These are phyloP conservation scores for Chironomus tentans DNA, from an alignment of 2,888 invertebrate genomes.

Conservation along the genomic window DNA sequence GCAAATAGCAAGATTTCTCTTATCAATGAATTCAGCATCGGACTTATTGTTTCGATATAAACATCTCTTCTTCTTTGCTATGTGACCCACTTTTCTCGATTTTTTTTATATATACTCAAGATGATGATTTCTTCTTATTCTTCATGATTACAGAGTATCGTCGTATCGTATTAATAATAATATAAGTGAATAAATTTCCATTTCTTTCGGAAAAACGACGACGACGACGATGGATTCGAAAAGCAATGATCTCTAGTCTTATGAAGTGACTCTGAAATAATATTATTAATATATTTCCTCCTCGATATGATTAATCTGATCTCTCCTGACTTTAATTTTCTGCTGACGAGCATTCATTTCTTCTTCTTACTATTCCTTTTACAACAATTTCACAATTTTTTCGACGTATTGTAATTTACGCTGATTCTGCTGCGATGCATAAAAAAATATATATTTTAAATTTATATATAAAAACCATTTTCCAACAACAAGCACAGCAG, in stretches of 20 bases:
- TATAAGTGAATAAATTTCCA: too few species aligned
- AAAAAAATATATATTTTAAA: neutral
- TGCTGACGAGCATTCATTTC: neutral
- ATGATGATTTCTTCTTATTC: neutral
- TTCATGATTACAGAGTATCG: neutral
- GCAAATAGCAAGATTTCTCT: neutral
- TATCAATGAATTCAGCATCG: neutral
- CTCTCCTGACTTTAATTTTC: too few species aligned
- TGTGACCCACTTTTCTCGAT: conserved; percentile 20
- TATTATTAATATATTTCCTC: too few species aligned
- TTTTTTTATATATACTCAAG: neutral
- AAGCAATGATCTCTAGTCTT: too few species aligned
- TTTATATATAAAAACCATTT: neutral
- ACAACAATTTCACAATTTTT: neutral
- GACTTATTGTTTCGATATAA: neutral
- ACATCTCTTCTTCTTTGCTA: neutral
- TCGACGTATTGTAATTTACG: neutral
- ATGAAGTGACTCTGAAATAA: too few species aligned
- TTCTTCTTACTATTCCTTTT: neutral
- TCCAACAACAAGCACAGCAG: neutral
- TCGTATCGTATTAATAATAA: too few species aligned
- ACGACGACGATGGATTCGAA: too few species aligned
- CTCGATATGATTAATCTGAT: too few species aligned
- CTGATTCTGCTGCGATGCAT: neutral
- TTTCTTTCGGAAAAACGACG: too few species aligned